These are phyloP conservation scores for Lanius ludovicianus DNA, from an alignment of 2,113 vertebrate species.

Conservation along the genomic window DNA sequence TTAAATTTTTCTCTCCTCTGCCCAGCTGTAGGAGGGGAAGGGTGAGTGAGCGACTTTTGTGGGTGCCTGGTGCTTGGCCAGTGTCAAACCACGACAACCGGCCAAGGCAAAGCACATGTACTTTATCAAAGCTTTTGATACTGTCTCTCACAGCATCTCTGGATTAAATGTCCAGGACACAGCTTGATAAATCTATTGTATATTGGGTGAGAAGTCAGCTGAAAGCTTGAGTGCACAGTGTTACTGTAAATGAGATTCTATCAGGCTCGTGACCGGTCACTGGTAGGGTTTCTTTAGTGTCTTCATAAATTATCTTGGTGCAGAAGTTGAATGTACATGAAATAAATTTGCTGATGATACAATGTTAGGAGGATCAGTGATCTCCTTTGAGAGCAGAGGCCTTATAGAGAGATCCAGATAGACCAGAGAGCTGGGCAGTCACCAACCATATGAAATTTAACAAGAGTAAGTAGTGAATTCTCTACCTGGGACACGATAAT, in stretches of 20 bases:
- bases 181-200: not conserved
- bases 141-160: not conserved
- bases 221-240: rapidly evolving
- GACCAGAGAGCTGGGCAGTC: not conserved
- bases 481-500: rapidly evolving
- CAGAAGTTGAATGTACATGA: not conserved
- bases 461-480: not conserved
- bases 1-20: not conserved
- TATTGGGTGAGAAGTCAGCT: not conserved
- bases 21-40: not conserved
- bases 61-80: not conserved
- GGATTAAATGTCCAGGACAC: not conserved
- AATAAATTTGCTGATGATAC: not conserved
- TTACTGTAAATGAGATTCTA: not conserved
- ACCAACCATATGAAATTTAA: not conserved
- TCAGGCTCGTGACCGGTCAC: not conserved
- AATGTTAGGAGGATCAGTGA: not conserved
- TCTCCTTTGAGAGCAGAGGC: not conserved
- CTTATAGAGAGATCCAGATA: not conserved
- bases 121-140: not conserved
- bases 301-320: not conserved
- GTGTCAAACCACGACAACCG: rapidly evolving
- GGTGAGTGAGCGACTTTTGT: rapidly evolving
- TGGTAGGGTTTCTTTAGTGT: not conserved
- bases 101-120: not conserved